Conservation (phyloP, 2,113 vertebrate genomes). For the Engystomops pustulosus region DNA sequence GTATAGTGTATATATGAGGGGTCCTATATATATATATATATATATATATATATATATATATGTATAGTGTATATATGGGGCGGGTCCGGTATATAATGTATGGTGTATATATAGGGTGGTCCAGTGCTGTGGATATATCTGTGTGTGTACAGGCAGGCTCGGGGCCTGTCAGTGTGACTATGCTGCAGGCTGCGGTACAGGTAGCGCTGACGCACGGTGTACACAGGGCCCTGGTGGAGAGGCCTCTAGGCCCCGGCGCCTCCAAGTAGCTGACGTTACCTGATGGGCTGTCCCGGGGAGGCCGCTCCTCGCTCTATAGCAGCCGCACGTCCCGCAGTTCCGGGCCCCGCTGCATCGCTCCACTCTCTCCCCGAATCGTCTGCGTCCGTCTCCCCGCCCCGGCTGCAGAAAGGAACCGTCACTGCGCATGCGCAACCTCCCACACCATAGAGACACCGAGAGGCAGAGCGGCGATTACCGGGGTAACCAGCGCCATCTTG, state of each 20-base stretch:
- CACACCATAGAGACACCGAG: slow-evolving; percentile 17
- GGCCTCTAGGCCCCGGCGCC: background rate
- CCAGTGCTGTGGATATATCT: background rate
- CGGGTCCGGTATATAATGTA: no score
- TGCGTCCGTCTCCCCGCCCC: slow-evolving; percentile 39
- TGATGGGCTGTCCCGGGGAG: background rate
- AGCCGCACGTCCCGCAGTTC: slow-evolving; percentile 34
- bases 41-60: no score
- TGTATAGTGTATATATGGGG: no score
- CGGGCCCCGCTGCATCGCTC: slow-evolving; percentile 50
- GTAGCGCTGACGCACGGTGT: background rate
- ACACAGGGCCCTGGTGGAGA: background rate
- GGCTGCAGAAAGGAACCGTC: slow-evolving; percentile 25
- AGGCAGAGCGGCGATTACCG: slow-evolving; percentile 36
- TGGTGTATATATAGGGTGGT: no score
- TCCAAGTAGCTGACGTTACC: background rate
- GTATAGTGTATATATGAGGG: no score
- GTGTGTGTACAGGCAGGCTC: background rate
- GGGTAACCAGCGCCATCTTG: slow-evolving; percentile 26
- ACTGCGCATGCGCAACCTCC: slow-evolving; percentile 11
- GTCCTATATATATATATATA: background rate
- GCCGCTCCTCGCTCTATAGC: slow-evolving; percentile 25
- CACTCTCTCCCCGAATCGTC: background rate
- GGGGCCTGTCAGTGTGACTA: no score
- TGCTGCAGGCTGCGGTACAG: no score